phyloP scores from a whole-genome alignment of 2,888 invertebrate genomes.

The Brachynemurus nebulosus region DNA sequence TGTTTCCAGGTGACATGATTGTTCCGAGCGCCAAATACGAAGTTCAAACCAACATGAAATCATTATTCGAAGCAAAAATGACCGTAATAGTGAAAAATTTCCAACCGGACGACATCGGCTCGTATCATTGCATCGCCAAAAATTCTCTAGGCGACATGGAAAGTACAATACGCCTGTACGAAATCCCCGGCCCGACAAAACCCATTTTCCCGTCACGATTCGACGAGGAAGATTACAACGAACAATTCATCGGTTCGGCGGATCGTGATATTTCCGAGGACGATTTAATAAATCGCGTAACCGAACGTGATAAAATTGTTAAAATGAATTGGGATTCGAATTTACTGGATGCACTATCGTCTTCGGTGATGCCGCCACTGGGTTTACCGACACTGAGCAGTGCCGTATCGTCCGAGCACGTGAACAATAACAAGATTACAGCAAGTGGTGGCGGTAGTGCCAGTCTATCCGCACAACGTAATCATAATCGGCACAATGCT shows the following conservation, averaged over 20 bases:
- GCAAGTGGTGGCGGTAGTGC: too few relatives aligned
- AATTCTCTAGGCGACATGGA: slow-evolving; percentile 80
- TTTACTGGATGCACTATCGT: neutral
- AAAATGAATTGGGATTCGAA: neutral
- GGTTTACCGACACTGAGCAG: too few relatives aligned
- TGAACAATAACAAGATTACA: too few relatives aligned
- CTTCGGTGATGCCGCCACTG: too few relatives aligned
- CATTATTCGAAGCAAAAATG: slow-evolving; percentile 73
- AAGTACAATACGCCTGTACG: slow-evolving; percentile 73
- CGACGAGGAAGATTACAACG: slow-evolving; percentile 41
- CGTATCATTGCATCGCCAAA: slow-evolving; percentile 75
- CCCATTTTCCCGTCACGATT: slow-evolving; percentile 36
- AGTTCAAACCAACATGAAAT: slow-evolving; percentile 53
- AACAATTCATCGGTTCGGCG: slow-evolving; percentile 50
- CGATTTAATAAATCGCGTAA: slow-evolving; percentile 25
- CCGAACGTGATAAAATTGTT: slow-evolving; percentile 19
- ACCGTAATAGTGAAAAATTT: slow-evolving; percentile 60
- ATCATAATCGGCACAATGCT: too few relatives aligned
- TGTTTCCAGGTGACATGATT: slow-evolving; percentile 62
- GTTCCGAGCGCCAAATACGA: slow-evolving; percentile 68
- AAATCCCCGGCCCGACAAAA: slow-evolving; percentile 59
- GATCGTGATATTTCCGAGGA: slow-evolving; percentile 56
- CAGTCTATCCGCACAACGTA: too few relatives aligned
- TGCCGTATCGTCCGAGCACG: too few relatives aligned
- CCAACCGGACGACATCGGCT: slow-evolving; percentile 60